Percentiles rank a stretch among this genome's conserved stretches.
These are phyloP conservation scores for Diaphora mendica DNA, from an alignment of 2,888 invertebrate genomes.

Conservation along the genomic window DNA sequence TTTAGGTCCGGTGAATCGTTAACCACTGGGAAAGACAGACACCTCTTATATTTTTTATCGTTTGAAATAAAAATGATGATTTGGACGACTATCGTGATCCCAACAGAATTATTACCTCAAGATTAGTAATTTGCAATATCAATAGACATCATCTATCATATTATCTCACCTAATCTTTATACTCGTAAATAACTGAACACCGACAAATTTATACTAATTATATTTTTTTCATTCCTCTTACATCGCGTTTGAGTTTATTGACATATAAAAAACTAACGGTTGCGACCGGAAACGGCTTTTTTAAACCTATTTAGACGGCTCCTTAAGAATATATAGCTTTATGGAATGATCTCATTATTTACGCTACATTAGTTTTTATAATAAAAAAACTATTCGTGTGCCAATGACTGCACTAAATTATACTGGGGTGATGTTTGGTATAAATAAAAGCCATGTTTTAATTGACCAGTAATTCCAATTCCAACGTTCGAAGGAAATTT, in stretches of 20 bases:
- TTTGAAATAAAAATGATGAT: neutral
- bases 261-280: constrained; percentile 61
- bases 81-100: neutral
- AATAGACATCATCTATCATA: neutral
- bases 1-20: too few relatives aligned
- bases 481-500: neutral
- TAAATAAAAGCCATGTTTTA: constrained; percentile 30
- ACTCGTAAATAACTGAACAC: constrained; percentile 15
- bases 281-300: constrained; percentile 67
- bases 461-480: neutral
- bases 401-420: constrained; percentile 51
- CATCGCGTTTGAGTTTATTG: constrained; percentile 55
- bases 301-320: constrained; percentile 42
- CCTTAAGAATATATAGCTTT: constrained; percentile 61
- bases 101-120: neutral
- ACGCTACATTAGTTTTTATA: constrained; percentile 67
- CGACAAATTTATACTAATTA: constrained; percentile 51
- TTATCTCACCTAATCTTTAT: neutral
- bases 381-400: constrained; percentile 57
- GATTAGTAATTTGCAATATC: constrained; percentile 10
- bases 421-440: constrained; percentile 51
- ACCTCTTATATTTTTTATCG: neutral
- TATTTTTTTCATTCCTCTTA: constrained; percentile 58
- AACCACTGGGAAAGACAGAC: too few relatives aligned
- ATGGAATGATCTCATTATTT: constrained; percentile 69